A percentile compares a stretch with the other conserved stretches of the same genome.
phyloP scores from a whole-genome alignment of 2,888 invertebrate species.

The Xanthorhoe spadicearia region DNA sequence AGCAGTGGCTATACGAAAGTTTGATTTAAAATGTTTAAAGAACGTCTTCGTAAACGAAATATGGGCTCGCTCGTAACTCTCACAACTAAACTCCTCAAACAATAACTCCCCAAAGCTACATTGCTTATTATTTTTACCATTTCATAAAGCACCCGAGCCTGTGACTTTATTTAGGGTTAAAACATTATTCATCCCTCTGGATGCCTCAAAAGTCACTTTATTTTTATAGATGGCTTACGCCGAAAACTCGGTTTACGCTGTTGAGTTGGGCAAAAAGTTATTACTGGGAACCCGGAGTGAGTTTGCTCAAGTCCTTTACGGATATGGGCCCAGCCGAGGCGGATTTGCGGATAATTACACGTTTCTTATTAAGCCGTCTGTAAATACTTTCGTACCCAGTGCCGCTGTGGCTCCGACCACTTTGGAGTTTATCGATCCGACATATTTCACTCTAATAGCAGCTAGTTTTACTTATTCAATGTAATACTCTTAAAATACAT shows the following conservation, averaged over 20 bases:
- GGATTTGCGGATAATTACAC: conserved; percentile 71
- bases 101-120: conserved; percentile 24
- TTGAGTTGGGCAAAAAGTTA: conserved; percentile 61
- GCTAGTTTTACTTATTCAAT: conserved; percentile 16
- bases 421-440: conserved; percentile 26
- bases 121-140: conserved; percentile 38
- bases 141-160: conserved; percentile 39
- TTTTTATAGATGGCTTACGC: conserved; percentile 50
- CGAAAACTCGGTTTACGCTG: conserved; percentile 47
- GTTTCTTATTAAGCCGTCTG: conserved; percentile 71
- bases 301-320: conserved; percentile 69
- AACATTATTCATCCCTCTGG: conserved; percentile 44
- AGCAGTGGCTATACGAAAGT: too few relatives aligned
- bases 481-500: too few relatives aligned
- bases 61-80: conserved; percentile 10
- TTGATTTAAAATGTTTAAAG: not conserved
- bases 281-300: conserved; percentile 60
- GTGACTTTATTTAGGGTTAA: conserved; percentile 44
- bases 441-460: conserved; percentile 20
- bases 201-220: conserved; percentile 45
- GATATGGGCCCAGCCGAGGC: conserved; percentile 51
- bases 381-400: conserved; percentile 59
- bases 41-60: not conserved
- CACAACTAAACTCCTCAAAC: conserved; percentile 20
- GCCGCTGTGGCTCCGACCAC: conserved; percentile 19